Base-by-base conservation (phyloP, 2,888 invertebrate genomes). In the Scaptomyza polygonia region DNA sequence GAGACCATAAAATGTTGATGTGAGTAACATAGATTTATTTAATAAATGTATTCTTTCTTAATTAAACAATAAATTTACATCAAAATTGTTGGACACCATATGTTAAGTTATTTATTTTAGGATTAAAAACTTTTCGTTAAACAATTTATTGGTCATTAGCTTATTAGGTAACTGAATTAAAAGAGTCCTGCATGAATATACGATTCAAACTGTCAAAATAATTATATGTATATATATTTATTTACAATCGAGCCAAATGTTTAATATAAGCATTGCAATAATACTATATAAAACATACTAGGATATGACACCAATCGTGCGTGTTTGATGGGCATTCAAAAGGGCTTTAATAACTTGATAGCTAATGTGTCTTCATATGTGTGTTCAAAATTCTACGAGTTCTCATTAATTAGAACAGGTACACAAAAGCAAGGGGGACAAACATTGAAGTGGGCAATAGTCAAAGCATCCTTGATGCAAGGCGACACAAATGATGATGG, bases 341-440 rank as follows among this genome's bases (percentile, higher is more conserved):
- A 48, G 58, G 40, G 59, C 44, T 80, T 56, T 86, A 86, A 84
- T 80, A 84, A 84, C 80, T 73, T 67, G 81, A 64, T 70, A 63
- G 84, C 52, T 64, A 34, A 64, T 53, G 27, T 61, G 65, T 63
- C 42, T 30, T 6, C 21, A 54, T 29, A 51, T 48, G 58, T 53
- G 45, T 49, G 76, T 36, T 18, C 18, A 59, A 59, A 56, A 34
- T 71, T 62, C 58, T 27, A 66, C 61, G 83, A 62, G 69, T 65
- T 45, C 59, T 52, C 84, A 81, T 83, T 88, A 88, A 83, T 86
- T 88, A 77, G 66, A 71, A 67, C 86, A 83, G 83, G 77, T 74
- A 69, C 77, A 59, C 42, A 68, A 45, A 39, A 54, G 36, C 16
- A 1, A 7, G 27, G 45, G 34, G 34, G 34, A 44, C 67, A 58